Base-by-base conservation (phyloP, 2,113 vertebrate genomes). In the Diglossa brunneiventris region DNA sequence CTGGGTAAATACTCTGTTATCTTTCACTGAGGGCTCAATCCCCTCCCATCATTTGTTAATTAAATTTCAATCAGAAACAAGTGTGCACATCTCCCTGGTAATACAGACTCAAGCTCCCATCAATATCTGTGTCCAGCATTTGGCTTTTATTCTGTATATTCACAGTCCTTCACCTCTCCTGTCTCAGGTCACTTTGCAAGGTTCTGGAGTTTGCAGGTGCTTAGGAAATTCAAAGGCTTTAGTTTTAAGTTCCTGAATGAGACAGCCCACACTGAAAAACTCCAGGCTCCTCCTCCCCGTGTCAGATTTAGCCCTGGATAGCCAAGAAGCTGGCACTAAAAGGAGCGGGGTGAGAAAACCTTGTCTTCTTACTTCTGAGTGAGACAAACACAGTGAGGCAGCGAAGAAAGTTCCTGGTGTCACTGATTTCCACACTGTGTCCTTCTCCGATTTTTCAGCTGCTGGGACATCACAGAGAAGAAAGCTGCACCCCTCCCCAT, bases 121-220 rank as follows among this genome's bases (percentile, higher is more conserved):
- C 80, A 42, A 7, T 44, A 74, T 39, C 9, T 23, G 22, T 94
- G 55, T 88, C 85, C 78, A 89, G 74, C 80, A 92, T 83, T 92
- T 82, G 66, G 20, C 35, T 83, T 97, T 96, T 97, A 96, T 95
- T 96, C 69, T 61, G 30, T 58, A 39, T 19, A 83, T 61, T 90
- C 58, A 85, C 76, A 85, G 61, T n/a, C 37, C 21, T 66, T 47
- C 77, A 78, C 41, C 67, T 63, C 76, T 52, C 39, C 83, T 62
- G 59, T n/a, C 56, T 56, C 53, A 39, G 33, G 39, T 31, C 52
- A 80, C 2, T 4, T 4, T 31, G 42, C 1, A 3, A 78, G n/a
- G 30, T 64, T 84, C 62, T 62, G 41, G 64, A 87, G 52, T 49
- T 58, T 56, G 49, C 24, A 75, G 90, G 35, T 42, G 12, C 30